Percentiles rank a stretch among this genome's conserved stretches.
phyloP scores from a whole-genome alignment of 2,888 invertebrate genomes.

The Troglohyphantes excavatus region DNA sequence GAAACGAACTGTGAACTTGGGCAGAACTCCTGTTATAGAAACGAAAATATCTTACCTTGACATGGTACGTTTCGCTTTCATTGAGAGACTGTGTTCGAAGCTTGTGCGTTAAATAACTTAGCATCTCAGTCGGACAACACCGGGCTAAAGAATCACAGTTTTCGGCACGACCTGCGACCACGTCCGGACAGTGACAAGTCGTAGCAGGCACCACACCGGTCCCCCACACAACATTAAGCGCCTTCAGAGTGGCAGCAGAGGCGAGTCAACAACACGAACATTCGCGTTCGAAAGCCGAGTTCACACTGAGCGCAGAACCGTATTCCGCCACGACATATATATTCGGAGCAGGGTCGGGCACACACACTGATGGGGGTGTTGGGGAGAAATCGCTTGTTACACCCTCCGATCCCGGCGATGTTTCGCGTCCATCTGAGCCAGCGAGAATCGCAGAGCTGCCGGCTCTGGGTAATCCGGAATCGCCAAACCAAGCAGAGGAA shows the following conservation, averaged over 20 bases:
- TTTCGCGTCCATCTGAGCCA: constrained; percentile 65
- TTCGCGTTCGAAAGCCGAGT: neutral
- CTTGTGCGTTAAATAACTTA: constrained; percentile 93
- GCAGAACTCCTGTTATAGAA: neutral
- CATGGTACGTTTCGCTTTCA: constrained; percentile 87
- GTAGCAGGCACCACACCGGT: constrained; percentile 25
- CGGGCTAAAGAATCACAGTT: constrained; percentile 63
- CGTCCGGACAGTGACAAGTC: constrained; percentile 31
- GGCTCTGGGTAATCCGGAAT: too few species aligned
- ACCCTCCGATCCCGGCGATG: neutral
- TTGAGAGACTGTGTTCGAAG: constrained; percentile 92
- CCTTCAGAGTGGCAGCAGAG: constrained; percentile 15
- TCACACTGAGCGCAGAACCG: constrained; percentile 22
- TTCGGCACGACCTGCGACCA: constrained; percentile 48
- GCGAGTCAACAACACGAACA: constrained; percentile 11
- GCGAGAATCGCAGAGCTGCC: neutral
- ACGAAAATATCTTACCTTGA: constrained; percentile 86
- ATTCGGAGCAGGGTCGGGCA: neutral
- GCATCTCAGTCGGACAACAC: constrained; percentile 84
- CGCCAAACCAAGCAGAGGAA: too few species aligned
- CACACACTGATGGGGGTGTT: neutral
- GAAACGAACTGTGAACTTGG: too few species aligned
- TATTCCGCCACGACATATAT: constrained; percentile 48
- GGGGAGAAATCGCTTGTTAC: neutral
- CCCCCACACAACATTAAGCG: constrained; percentile 51